Base-by-base conservation (phyloP, 2,888 invertebrate genomes). In the Sepioteuthis lessoniana region DNA sequence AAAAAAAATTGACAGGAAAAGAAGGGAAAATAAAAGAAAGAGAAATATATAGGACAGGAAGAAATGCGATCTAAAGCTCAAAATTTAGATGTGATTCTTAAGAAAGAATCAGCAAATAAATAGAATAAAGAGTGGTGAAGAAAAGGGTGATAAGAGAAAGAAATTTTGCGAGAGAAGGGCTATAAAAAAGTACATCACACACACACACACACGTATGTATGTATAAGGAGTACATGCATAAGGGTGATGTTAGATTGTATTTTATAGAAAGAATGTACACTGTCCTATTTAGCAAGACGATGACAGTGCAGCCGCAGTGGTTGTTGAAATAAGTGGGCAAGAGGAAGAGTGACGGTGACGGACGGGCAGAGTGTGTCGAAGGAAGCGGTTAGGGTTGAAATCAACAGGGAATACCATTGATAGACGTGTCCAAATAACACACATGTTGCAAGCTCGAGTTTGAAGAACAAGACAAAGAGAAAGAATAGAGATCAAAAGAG, bases 381-480 rank as follows among this genome's bases (percentile, higher is more conserved):
- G 35, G n/a, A n/a, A 76, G n/a, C 76, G 76, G n/a, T 76, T 76
- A 76, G 76, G n/a, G 13, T 35, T 76, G 76, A 76, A 76, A 76
- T n/a, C 76, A 76, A 76, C 76, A 76, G 76, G 76, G 76, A 76
- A 76, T 76, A 76, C 76, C 76, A 76, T 76, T 76, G 76, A 76
- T 76, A 76, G 76, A n/a, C 76, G n/a, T 76, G 76, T 8, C n/a
- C n/a, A 76, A 76, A 76, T 76, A 76, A 76, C 35, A 76, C 76
- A 60, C 60, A 31, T 60, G 35, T 76, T 76, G 76, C 19, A 76
- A 76, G n/a, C n/a, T 35, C 0, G 76, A 35, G n/a, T 76, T 76
- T 76, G 8, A 76, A 76, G 76, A 76, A 76, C n/a, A 76, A 76
- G 35, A 76, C 13, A 76, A 76, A 76, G n/a, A 76, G n/a, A 16